Percentiles rank a stretch among this genome's conserved stretches.
Evolutionary conservation across 2,797 vertebrate species (phyloP).

Genomic region (Myotis planiceps): DNA sequence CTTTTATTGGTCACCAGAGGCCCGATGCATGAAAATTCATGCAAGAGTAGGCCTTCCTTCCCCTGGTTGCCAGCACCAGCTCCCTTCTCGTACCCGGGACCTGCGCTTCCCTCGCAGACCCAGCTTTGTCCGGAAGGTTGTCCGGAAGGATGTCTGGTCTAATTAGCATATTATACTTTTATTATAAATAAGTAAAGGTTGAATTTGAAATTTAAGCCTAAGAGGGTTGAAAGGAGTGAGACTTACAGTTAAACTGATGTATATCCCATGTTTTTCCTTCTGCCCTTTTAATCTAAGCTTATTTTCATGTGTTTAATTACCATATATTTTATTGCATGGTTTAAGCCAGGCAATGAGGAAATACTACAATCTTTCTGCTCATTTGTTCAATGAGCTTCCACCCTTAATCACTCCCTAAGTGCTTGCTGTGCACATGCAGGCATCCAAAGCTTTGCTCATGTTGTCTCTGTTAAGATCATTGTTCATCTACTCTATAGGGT

Average conservation of each 20-base stretch:
- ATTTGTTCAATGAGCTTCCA: neutral
- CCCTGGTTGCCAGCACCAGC: too few relatives aligned
- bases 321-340: neutral
- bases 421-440: neutral
- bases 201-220: neutral
- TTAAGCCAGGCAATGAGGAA: neutral
- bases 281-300: neutral
- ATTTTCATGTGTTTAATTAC: neutral
- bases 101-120: too few relatives aligned
- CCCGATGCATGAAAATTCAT: too few relatives aligned
- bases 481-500: neutral
- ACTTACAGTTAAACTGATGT: neutral
- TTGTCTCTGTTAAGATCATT: neutral
- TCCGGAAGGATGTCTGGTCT: too few relatives aligned
- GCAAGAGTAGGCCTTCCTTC: too few relatives aligned
- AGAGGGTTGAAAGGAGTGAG: neutral
- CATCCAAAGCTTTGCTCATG: neutral
- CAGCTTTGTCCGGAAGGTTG: too few relatives aligned
- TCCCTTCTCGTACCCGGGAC: too few relatives aligned
- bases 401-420: neutral
- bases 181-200: neutral
- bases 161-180: too few relatives aligned
- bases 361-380: neutral
- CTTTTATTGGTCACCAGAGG: neutral
- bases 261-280: neutral